phyloP scores from a whole-genome alignment of 2,888 invertebrate species.

The Galerucella nymphaeae region DNA sequence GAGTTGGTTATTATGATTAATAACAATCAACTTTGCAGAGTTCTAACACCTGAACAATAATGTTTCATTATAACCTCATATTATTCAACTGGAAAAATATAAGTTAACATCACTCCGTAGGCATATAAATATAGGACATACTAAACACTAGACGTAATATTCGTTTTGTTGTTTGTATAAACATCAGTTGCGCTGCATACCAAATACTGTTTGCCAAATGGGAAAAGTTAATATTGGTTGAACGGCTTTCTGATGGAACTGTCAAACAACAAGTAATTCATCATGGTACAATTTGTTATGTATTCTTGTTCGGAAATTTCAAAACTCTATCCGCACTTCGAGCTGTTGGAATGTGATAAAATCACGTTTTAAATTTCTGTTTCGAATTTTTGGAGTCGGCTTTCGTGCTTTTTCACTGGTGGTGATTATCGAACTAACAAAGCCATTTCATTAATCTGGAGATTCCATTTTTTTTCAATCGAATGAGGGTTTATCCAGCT shows the following conservation, averaged over 20 bases:
- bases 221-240: slow-evolving; percentile 42
- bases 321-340: slow-evolving; percentile 7
- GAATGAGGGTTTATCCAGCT: no score
- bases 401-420: no score
- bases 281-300: slow-evolving; percentile 33
- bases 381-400: background rate
- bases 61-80: no score
- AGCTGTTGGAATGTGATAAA: background rate
- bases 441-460: no score
- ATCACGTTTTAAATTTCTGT: slow-evolving; percentile 18
- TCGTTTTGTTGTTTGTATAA: slow-evolving; percentile 29
- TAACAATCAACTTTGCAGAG: no score
- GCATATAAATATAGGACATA: slow-evolving; percentile 1
- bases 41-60: no score
- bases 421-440: no score
- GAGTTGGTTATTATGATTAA: no score
- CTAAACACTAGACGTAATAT: slow-evolving; percentile 14
- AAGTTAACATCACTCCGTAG: background rate
- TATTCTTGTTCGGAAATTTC: slow-evolving; percentile 31
- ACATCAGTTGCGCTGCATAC: slow-evolving; percentile 31
- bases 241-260: slow-evolving; percentile 38
- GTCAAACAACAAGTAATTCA: slow-evolving; percentile 42
- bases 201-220: slow-evolving; percentile 35
- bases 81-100: no score
- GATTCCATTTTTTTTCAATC: no score